Conservation (phyloP, 2,888 invertebrate genomes). For the Acleris emargana region DNA sequence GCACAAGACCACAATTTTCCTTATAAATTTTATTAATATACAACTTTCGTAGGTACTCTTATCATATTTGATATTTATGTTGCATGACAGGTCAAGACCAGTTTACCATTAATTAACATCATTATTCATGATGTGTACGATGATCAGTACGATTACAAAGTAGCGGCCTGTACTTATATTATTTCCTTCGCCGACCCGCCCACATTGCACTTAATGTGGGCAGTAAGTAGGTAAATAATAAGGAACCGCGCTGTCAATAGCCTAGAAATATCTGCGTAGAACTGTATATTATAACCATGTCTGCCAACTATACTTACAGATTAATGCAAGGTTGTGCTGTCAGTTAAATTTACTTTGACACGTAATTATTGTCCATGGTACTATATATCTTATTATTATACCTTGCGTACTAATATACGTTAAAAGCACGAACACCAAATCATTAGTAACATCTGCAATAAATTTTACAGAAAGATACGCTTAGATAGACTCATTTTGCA, state of each 20-base stretch:
- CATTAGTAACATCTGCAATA: slow-evolving; percentile 19
- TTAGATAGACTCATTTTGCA: slow-evolving; percentile 55
- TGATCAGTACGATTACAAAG: slow-evolving; percentile 32
- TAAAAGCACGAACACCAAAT: slow-evolving; percentile 4
- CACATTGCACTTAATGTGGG: slow-evolving; percentile 29
- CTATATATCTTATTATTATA: neutral
- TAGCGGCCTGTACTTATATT: slow-evolving; percentile 23
- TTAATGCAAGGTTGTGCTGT: no score
- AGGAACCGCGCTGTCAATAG: slow-evolving; percentile 28
- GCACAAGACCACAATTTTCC: no score
- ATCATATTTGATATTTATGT: no score
- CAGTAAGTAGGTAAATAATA: slow-evolving; percentile 30
- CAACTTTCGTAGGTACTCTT: no score
- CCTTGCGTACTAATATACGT: neutral
- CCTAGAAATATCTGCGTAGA: slow-evolving; percentile 14
- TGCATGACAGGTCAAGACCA: no score
- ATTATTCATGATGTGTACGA: slow-evolving; percentile 31
- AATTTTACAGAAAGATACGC: slow-evolving; percentile 16
- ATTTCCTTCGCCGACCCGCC: slow-evolving; percentile 23
- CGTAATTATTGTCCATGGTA: neutral
- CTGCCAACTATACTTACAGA: slow-evolving; percentile 1
- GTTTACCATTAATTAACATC: slow-evolving; percentile 5
- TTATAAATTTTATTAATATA: no score
- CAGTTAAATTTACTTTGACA: no score
- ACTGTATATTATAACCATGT: slow-evolving; percentile 1